Evolutionary conservation across 2,113 vertebrate species (phyloP).

Genomic region (Cryptoleucopteryx plumbea): DNA sequence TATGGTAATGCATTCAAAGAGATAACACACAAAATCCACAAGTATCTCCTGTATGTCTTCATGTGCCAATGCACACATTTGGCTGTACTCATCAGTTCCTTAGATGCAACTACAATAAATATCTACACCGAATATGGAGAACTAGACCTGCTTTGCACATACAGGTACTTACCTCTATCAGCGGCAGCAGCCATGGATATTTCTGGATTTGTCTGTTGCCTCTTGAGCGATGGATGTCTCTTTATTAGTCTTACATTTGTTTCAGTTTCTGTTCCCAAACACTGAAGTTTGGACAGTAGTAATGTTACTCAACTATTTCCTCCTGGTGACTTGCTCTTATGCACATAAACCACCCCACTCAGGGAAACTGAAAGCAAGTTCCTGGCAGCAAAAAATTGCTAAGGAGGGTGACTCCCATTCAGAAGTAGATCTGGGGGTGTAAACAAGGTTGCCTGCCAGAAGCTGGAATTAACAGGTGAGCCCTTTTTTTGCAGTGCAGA

Average conservation of each 20-base stretch:
- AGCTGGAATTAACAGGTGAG: background rate
- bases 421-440: background rate
- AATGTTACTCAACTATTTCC: background rate
- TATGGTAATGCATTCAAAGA: background rate
- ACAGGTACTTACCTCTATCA: background rate
- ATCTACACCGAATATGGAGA: background rate
- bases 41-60: background rate
- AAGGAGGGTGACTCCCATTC: background rate
- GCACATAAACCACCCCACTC: background rate
- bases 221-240: background rate
- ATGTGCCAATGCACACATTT: background rate
- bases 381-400: background rate
- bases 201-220: background rate
- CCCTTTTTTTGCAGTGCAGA: background rate
- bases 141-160: background rate
- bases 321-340: background rate
- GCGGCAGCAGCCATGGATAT: background rate
- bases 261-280: conserved; percentile 17
- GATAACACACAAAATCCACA: background rate
- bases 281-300: background rate
- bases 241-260: background rate
- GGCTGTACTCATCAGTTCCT: background rate
- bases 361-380: background rate
- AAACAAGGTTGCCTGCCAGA: background rate
- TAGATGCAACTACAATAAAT: background rate